Base-by-base conservation (phyloP, 2,113 vertebrate genomes). In the Plotosus lineatus region DNA sequence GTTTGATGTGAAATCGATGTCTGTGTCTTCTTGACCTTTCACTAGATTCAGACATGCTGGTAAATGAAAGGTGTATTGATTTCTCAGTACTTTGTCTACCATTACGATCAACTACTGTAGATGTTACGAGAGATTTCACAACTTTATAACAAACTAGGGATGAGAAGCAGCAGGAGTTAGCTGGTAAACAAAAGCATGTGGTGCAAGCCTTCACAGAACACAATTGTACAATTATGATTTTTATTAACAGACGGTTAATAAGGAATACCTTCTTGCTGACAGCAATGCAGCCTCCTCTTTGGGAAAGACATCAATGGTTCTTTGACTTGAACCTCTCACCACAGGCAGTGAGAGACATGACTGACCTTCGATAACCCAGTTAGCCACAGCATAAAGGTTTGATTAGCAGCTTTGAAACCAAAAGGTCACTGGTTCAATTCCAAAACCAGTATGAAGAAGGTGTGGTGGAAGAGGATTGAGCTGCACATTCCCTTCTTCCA, bases 11-110 rank as follows among this genome's bases (percentile, higher is more conserved):
- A 60, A 86, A 88, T 90, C 69, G 58, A 88, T 26, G 48, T 88
- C 88, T 82, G 82, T 76, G 86, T 85, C 80, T 85, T 72, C 53
- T 1, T 90, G 87, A 91, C 89, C 89, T 92, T 92, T 91, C 82
- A 84, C 48, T 74, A 73, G 79, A 88, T 88, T 87, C 83, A 88
- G 86, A 88, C 85, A 80, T 48, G 85, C 89, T 73, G 83, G 82
- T 88, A 88, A 93, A 89, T 88, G 90, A 87, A 89, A 90, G 86
- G 87, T 82, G 83, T 85, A 90, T 86, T 78, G 87, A 89, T 89
- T 88, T 82, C 78, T 28, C 40, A 42, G 69, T 21, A 69, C 84
- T 87, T 88, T 87, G 85, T 81, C 65, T 79, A 68, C 50, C 80
- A 84, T 87, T 88, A 87, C 86, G 82, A 80, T 10, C 48, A 38